Base-by-base conservation (phyloP, 1,140 invertebrate species). In the Eriosoma lanigerum region DNA sequence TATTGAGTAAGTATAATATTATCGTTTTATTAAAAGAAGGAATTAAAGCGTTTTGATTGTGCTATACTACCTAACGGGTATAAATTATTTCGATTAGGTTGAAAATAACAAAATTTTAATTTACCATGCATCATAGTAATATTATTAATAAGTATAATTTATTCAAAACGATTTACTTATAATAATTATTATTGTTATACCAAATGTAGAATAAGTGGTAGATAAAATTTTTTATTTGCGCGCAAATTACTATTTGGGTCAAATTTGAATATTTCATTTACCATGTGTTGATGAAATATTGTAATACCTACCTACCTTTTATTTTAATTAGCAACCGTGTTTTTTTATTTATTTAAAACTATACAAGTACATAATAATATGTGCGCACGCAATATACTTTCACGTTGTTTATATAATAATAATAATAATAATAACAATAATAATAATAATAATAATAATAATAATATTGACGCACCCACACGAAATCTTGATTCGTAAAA, bases 201-300 rank as follows among this genome's bases (percentile, higher is more conserved):
- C 6, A 0, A 66, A 44, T 1, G 21, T 1, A 24, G n/a, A 68
- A 68, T 48, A 48, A 68, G 17, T 24, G 21, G 44, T 26, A 68
- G 66, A 26, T 68, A 68, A 24, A 68, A 68, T 17, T 26, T 17
- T 68, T 48, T 48, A 24, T 68, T 68, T 48, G 5, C 24, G 13
- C 6, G 8, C 8, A 15, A 1, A 17, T 26, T 26, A 48, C 32
- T 5, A 46, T 68, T 46, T 46, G 10, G 64, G 6, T 68, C 0
- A 68, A 48, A 48, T 68, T 26, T 68, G 21, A 48, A 68, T 48
- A 68, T 68, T 48, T 24, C 21, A 46, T 68, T 38, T 48, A 24
- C 44, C 66, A 68, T 10, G 44, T 19, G 21, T 44, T 68, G n/a
- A 12, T 48, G 21, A 24, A 68, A 68, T 38, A 38, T 48, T 24